Conservation (phyloP, 2,113 vertebrate genomes). For the Pithys albifrons region DNA sequence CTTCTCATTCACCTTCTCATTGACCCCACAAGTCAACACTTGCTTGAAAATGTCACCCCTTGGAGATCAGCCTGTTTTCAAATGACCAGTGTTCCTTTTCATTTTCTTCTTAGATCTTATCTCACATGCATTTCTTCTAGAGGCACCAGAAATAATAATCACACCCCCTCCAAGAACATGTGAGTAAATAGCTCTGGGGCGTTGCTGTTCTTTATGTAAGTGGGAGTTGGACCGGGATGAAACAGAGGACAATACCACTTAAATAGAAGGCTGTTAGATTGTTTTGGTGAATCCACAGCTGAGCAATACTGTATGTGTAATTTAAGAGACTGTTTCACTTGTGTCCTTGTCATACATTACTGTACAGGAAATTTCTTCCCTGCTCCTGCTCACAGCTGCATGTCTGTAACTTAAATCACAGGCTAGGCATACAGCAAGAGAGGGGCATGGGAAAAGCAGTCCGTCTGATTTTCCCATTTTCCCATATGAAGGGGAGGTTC, state of each 20-base stretch:
- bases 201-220: not conserved
- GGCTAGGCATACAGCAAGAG: not conserved
- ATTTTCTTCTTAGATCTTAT: not conserved
- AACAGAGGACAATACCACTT: not conserved
- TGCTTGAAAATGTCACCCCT: not conserved
- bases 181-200: not conserved
- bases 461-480: not conserved
- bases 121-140: not conserved
- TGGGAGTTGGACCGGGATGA: not conserved
- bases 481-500: not conserved
- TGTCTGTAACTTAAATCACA: rapidly evolving
- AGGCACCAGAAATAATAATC: not conserved
- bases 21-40: not conserved
- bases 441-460: not conserved
- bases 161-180: not conserved
- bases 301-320: not conserved
- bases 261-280: not conserved
- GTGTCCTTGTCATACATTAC: not conserved
- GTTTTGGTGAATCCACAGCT: not conserved
- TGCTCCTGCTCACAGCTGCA: not conserved
- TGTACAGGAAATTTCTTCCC: not conserved
- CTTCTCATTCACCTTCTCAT: not conserved
- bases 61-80: not conserved
- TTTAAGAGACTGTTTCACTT: not conserved
- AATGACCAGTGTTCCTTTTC: not conserved